Evolutionary conservation across 2,113 vertebrate genomes (phyloP).

Genomic region (Brienomyrus brachyistius): DNA sequence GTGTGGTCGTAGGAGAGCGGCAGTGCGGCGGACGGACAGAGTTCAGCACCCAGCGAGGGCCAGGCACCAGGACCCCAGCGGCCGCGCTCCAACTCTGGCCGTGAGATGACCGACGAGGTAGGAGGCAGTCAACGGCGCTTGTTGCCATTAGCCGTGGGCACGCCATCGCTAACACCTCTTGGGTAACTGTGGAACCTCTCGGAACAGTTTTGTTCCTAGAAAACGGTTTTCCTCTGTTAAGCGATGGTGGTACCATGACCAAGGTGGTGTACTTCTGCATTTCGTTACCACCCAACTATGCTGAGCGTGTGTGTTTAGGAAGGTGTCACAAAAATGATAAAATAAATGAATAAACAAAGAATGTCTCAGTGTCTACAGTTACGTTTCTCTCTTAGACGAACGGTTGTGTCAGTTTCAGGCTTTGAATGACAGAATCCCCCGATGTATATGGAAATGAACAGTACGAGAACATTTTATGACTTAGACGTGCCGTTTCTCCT

Average conservation of each 20-base stretch:
- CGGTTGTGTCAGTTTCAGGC: not conserved
- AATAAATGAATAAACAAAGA: not conserved
- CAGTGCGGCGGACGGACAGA: conserved; percentile 68
- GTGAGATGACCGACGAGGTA: conserved; percentile 98
- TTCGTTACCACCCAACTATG: not conserved
- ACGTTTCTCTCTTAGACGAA: not conserved
- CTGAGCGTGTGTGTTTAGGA: not conserved
- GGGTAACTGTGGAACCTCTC: not conserved
- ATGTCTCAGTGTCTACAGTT: not conserved
- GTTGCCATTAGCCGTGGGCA: not conserved
- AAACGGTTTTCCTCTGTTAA: not conserved
- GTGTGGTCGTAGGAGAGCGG: conserved; percentile 77
- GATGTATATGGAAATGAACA: not conserved
- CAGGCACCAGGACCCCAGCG: conserved; percentile 83
- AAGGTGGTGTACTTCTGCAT: not conserved
- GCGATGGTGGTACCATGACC: not conserved
- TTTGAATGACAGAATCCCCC: not conserved
- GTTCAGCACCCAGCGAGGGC: conserved; percentile 47
- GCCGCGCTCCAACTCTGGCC: conserved; percentile 89
- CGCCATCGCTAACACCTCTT: not conserved
- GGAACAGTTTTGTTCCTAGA: not conserved
- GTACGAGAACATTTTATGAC: not conserved
- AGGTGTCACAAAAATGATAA: not conserved
- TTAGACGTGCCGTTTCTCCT: not conserved
- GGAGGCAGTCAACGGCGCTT: not conserved